Evolutionary conservation across 1,140 invertebrate species (phyloP), one percentile per base, ranked within the genome.

Genomic region (Araneus ventricosus): DNA sequence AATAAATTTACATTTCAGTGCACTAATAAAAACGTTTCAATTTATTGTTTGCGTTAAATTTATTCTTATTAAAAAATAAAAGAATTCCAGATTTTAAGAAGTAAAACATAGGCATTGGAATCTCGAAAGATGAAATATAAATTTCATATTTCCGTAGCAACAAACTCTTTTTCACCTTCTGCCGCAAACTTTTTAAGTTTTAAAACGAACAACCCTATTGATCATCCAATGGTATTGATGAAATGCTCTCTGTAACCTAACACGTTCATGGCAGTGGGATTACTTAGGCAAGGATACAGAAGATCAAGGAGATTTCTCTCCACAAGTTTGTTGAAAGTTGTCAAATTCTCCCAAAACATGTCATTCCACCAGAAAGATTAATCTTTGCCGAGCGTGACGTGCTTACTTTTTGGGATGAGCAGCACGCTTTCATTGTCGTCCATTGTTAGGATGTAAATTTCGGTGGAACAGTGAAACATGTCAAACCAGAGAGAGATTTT

Each of bases 331-430:
- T 45, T 41, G 24, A 84, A 84, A 84, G 39, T 52, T 84, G 41
- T 84, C 80, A 84, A 84, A 84, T 5, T 84, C 24, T 52, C 27
- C 39, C n/a, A n/a, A 30, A 84, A n/a, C 24, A 27, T 84, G 80
- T 84, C 80, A 84, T 84, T 84, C n/a, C 80, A 27, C 37, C 6
- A 84, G 80, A 84, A 84, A 84, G 80, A 84, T 84, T 84, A 84
- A 84, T 84, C 80, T 30, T 4, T 20, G 41, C n/a, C 8, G 39
- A 0, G 14, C 67, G 67, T 70, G 67, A 70, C 17, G 67, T 70
- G 67, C 27, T 34, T 70, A 14, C 67, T 70, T 70, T 70, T 70
- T 63, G 24, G 17, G 59, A 70, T 14, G 67, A 20, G 7, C 4
- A 30, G 8, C 14, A 34, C n/a, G 14, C 1, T 70, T 70, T 34